Evolutionary conservation across 2,888 invertebrate genomes (phyloP), one percentile per base, ranked within the genome.

Genomic region (Orthosia gracilis): DNA sequence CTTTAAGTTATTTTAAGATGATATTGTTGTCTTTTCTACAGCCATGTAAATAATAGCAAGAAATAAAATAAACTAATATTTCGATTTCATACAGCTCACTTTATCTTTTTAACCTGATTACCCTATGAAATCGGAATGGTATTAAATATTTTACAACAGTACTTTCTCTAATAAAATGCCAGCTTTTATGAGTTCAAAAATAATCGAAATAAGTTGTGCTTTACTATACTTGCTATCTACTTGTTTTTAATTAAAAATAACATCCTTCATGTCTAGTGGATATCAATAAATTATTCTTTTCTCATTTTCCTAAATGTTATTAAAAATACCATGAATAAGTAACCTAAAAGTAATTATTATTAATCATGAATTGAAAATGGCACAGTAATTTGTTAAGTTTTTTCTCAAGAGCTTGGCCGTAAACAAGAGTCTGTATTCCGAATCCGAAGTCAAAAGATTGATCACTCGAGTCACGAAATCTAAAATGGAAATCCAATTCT

Each of bases 401-500:
- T 86, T 86, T 73, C 74, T 74, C 57, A 40, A 69, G 77, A 52
- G 78, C 76, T 82, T 82, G 73, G 59, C 84, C 77, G 67, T 88
- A 88, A 89, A 89, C 87, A 87, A 88, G 23, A 74, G 67, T 54
- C 74, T 49, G 73, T 74, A 80, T 85, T 75, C 72, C 47, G 80
- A 87, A 88, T 85, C 75, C 87, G 84, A 89, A 88, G 75, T 77
- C 86, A 88, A 87, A 93, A 94, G 95, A 96, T 95, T 94, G 94
- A 96, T 96, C 92, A 90, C 92, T 92, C 88, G 89, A 88, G 85
- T 89, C 91, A 92, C 92, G 87, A 93, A 94, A 95, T 95, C 93
- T 94, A 91, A 95, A 96, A 94, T 95, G 94, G 92, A 95, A 95
- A 96, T 94, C 94, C 94, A 95, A 95, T 96, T 96, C 96, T 95